phyloP scores from a whole-genome alignment of 2,888 invertebrate genomes.

The Drosophila niveifrons region DNA sequence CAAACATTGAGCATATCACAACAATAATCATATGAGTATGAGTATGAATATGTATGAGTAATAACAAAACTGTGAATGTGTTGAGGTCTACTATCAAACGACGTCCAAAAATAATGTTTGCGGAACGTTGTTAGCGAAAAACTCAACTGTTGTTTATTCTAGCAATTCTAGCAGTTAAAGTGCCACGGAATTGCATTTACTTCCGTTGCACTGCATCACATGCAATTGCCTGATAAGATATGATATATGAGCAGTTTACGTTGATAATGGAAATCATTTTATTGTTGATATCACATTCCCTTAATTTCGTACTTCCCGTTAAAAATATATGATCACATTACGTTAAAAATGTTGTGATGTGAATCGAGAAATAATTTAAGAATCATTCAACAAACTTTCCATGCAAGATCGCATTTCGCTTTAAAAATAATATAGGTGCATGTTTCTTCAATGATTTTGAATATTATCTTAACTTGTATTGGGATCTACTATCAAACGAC shows the following conservation, averaged over 20 bases:
- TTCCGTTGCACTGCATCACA: slow-evolving; percentile 28
- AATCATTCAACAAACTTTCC: no score
- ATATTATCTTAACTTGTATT: slow-evolving; percentile 31
- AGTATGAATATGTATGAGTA: slow-evolving; percentile 10
- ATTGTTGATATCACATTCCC: no score
- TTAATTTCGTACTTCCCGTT: no score
- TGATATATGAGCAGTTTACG: neutral
- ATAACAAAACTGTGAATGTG: slow-evolving; percentile 43
- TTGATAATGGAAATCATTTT: no score
- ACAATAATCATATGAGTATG: neutral
- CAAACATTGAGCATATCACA: slow-evolving; percentile 18
- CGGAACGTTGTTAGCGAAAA: slow-evolving; percentile 76
- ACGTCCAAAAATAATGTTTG: slow-evolving; percentile 48
- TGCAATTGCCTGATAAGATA: slow-evolving; percentile 31
- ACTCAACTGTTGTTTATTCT: slow-evolving; percentile 58
- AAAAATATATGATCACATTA: no score
- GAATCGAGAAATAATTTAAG: no score
- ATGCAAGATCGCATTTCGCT: no score
- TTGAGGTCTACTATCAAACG: slow-evolving; percentile 75
- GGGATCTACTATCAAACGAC: slow-evolving; percentile 75
- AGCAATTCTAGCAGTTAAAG: slow-evolving; percentile 45
- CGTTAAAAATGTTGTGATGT: no score
- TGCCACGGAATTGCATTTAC: slow-evolving; percentile 31
- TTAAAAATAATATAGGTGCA: no score
- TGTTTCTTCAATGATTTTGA: no score